These are phyloP conservation scores for Zaprionus gabonicus DNA, from an alignment of 1,140 invertebrate genomes.

Conservation along the genomic window DNA sequence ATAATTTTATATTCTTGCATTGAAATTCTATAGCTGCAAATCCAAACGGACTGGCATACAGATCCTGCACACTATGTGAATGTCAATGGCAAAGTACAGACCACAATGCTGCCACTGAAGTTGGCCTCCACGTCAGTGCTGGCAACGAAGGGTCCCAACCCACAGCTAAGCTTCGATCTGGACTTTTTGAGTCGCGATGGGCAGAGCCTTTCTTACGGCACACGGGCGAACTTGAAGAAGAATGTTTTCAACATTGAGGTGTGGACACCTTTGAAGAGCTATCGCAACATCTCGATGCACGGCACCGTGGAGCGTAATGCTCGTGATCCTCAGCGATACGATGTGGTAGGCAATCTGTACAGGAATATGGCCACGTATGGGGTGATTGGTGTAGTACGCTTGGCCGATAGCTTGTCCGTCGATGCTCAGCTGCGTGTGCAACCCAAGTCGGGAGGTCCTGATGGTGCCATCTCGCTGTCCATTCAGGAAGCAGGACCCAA, in stretches of 20 bases:
- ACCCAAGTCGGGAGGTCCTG: conserved; percentile 64
- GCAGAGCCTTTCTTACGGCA: conserved; percentile 61
- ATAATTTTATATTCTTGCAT: not conserved
- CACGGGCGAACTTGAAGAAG: conserved; percentile 60
- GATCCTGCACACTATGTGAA: conserved; percentile 52
- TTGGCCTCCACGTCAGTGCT: conserved; percentile 60
- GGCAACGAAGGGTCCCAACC: conserved; percentile 50
- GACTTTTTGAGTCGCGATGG: conserved; percentile 60
- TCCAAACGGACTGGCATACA: conserved; percentile 69
- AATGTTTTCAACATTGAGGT: conserved; percentile 78
- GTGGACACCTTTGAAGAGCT: conserved; percentile 75
- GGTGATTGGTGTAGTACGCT: conserved; percentile 60
- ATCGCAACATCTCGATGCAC: conserved; percentile 76
- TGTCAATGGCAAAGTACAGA: conserved; percentile 63
- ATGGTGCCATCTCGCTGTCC: conserved; percentile 74
- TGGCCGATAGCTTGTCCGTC: conserved; percentile 51
- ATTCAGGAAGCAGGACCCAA: conserved; percentile 57
- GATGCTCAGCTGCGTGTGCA: conserved; percentile 61
- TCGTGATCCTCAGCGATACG: conserved; percentile 52
- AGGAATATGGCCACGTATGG: conserved; percentile 74
- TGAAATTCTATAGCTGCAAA: conserved; percentile 46
- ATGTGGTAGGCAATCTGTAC: conserved; percentile 68
- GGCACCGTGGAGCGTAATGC: conserved; percentile 52
- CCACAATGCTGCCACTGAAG: conserved; percentile 75
- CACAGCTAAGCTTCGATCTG: conserved; percentile 69